Conservation (phyloP, 2,797 vertebrate genomes). For the Phoxinus dragarum region DNA sequence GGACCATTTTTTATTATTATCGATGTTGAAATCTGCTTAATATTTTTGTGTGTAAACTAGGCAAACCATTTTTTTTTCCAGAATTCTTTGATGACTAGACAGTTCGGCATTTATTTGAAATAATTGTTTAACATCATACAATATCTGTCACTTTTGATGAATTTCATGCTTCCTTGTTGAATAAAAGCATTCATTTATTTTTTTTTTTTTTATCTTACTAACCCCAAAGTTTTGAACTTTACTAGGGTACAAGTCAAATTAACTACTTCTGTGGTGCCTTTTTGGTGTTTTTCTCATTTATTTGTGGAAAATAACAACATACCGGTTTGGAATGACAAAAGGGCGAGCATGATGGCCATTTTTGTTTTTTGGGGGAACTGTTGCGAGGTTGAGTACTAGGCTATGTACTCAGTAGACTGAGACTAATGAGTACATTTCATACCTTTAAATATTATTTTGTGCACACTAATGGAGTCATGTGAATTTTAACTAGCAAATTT, state of each 20-base stretch:
- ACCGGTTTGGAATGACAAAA: background rate
- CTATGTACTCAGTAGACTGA: background rate
- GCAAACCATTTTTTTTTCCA: background rate
- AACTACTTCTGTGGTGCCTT: background rate
- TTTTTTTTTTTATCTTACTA: background rate
- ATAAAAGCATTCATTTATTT: background rate
- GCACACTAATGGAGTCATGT: background rate
- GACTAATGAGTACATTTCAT: slow-evolving; percentile 13
- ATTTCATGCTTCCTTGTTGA: background rate
- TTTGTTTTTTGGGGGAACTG: background rate
- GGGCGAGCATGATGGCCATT: background rate
- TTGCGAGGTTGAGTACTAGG: background rate
- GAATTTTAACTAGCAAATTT: slow-evolving; percentile 34
- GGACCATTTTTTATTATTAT: background rate
- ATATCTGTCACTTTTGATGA: background rate
- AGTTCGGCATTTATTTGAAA: background rate
- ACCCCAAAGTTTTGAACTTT: background rate
- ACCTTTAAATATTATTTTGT: slow-evolving; percentile 38
- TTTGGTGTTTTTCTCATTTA: background rate
- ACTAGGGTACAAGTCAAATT: background rate
- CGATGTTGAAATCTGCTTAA: background rate
- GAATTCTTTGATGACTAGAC: background rate
- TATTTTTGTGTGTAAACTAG: background rate
- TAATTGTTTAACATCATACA: background rate
- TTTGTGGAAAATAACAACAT: background rate